These are phyloP conservation scores for Oophaga pumilio DNA, from an alignment of 2,113 vertebrate genomes.

Conservation along the genomic window DNA sequence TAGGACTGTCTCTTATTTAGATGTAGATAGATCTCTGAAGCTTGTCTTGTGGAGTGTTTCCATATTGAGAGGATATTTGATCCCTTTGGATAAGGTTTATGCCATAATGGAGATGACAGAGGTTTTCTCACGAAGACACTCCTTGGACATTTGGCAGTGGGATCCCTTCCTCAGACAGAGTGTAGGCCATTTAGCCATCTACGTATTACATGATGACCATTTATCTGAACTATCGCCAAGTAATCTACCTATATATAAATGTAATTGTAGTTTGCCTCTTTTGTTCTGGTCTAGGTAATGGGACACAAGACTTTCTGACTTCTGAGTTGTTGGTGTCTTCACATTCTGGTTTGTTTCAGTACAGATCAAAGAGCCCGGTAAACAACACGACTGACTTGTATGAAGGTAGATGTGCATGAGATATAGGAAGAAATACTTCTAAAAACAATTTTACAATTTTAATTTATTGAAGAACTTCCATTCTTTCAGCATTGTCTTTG, in stretches of 20 bases:
- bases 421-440: not conserved
- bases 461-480: not conserved
- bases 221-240: too few relatives aligned
- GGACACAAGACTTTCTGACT: not conserved
- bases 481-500: not conserved
- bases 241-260: not conserved
- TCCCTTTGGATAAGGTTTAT: too few relatives aligned
- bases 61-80: too few relatives aligned
- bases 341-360: not conserved
- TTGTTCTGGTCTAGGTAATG: not conserved
- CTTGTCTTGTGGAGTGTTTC: too few relatives aligned
- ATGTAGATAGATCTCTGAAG: too few relatives aligned
- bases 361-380: not conserved
- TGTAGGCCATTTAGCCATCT: too few relatives aligned
- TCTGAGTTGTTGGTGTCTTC: constrained; percentile 21
- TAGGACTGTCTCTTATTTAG: too few relatives aligned
- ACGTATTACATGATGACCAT: too few relatives aligned
- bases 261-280: not conserved
- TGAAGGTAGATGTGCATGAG: not conserved
- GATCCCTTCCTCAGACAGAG: too few relatives aligned
- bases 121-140: too few relatives aligned
- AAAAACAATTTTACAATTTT: not conserved
- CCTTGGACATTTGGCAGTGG: too few relatives aligned
- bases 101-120: too few relatives aligned
- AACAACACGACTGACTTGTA: not conserved